phyloP scores from a whole-genome alignment of 2,113 vertebrate genomes.

The Epinephelus cyanopodus region DNA sequence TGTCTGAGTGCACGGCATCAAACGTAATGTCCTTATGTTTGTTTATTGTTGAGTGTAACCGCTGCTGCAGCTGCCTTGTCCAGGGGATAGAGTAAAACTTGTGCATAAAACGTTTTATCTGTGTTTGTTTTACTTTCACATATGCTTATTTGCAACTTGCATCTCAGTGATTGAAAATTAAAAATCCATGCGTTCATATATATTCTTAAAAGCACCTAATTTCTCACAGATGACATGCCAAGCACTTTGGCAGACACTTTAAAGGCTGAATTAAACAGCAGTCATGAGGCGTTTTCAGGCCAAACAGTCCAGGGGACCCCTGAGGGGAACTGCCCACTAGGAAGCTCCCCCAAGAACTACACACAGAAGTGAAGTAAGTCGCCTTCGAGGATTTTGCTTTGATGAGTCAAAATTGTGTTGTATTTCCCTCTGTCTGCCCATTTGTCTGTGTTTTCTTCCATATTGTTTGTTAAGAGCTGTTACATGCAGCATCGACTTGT shows the following conservation, averaged over 20 bases:
- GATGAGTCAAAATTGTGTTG: too few species aligned
- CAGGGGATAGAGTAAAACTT: constrained; percentile 37
- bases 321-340: too few species aligned
- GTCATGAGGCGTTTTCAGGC: too few species aligned
- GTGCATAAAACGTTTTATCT: constrained; percentile 55
- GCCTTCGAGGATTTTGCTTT: too few species aligned
- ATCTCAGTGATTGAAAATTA: not conserved
- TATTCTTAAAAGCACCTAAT: not conserved
- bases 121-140: constrained; percentile 33
- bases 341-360: too few species aligned
- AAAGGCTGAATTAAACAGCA: constrained; percentile 16
- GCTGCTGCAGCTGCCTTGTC: constrained; percentile 49
- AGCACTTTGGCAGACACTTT: not conserved
- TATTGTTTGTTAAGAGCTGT: too few species aligned
- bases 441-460: too few species aligned
- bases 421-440: too few species aligned
- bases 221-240: not conserved
- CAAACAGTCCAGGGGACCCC: too few species aligned
- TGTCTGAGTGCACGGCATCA: constrained; percentile 52
- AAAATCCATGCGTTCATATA: not conserved
- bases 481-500: too few species aligned
- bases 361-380: too few species aligned
- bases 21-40: constrained; percentile 65
- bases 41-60: constrained; percentile 51
- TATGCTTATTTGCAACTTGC: constrained; percentile 5